phyloP scores from a whole-genome alignment of 2,113 vertebrate species.

The Syngnathus scovelli region DNA sequence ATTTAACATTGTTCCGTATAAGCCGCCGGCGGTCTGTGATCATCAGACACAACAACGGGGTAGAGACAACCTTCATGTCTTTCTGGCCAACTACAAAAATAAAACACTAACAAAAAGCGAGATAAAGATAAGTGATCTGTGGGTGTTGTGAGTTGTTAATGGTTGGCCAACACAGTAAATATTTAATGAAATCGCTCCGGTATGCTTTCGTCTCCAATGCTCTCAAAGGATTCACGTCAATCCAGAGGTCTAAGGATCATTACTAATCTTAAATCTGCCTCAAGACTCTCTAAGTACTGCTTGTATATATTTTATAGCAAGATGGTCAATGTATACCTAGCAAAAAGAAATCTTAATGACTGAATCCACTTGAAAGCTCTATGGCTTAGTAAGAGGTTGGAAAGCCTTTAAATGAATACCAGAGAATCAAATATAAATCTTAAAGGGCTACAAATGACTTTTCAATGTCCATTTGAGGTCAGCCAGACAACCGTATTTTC shows the following conservation, averaged over 20 bases:
- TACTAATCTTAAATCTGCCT: conserved; percentile 45
- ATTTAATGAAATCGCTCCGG: conserved; percentile 64
- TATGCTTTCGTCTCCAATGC: conserved; percentile 40
- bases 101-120: conserved; percentile 20
- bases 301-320: conserved; percentile 12
- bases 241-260: conserved; percentile 59
- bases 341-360: conserved; percentile 15
- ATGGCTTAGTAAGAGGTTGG: not conserved
- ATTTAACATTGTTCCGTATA: conserved; percentile 63
- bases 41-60: conserved; percentile 42
- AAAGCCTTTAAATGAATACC: not conserved
- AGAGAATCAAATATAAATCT: not conserved
- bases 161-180: conserved; percentile 65
- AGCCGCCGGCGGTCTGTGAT: conserved; percentile 34
- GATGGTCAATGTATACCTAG: conserved; percentile 13
- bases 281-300: not conserved
- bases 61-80: conserved; percentile 8
- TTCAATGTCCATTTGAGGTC: not conserved
- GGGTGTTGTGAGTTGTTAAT: conserved; percentile 51
- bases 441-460: not conserved
- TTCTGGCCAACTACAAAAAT: not conserved
- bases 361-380: conserved; percentile 1
- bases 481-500: not conserved
- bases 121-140: conserved; percentile 35
- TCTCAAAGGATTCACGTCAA: conserved; percentile 50